Percentiles rank a stretch among this genome's conserved stretches.
phyloP scores from a whole-genome alignment of 2,797 vertebrate species.

The Xenopus petersii region DNA sequence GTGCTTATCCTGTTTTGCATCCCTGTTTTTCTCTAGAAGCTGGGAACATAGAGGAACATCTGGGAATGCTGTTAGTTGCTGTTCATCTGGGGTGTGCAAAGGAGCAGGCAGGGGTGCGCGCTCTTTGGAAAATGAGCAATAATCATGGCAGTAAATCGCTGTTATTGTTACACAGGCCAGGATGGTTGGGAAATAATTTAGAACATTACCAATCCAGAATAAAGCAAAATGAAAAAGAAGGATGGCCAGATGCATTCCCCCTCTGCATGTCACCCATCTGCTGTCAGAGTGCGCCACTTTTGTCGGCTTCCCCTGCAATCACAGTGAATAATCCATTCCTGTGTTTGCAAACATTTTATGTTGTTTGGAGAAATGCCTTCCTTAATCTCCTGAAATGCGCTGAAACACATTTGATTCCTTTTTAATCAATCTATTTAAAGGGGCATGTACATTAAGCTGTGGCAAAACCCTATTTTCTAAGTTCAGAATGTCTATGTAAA shows the following conservation, averaged over 20 bases:
- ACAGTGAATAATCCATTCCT: no score
- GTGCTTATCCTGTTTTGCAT: not conserved
- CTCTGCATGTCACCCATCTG: not conserved
- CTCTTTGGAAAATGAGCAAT: not conserved
- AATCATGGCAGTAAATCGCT: conserved; percentile 27
- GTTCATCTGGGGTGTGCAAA: not conserved
- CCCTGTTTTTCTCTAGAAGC: not conserved
- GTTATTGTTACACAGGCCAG: conserved; percentile 22
- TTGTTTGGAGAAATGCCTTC: no score
- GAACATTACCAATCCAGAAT: conserved; percentile 13
- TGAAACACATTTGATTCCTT: no score
- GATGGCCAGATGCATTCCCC: not conserved
- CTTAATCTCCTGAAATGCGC: no score
- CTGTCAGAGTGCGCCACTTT: no score
- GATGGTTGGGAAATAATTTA: conserved; percentile 10
- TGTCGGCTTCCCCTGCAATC: no score
- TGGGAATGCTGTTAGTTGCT: conserved; percentile 18
- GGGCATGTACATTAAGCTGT: no score
- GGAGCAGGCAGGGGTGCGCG: not conserved
- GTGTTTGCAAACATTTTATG: no score
- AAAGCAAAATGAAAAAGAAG: not conserved
- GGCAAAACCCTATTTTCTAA: no score
- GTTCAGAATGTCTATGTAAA: no score
- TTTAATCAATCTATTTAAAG: no score
- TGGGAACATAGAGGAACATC: conserved; percentile 26